Evolutionary conservation across 2,113 vertebrate species (phyloP).

Genomic region (Alouatta palliata): DNA sequence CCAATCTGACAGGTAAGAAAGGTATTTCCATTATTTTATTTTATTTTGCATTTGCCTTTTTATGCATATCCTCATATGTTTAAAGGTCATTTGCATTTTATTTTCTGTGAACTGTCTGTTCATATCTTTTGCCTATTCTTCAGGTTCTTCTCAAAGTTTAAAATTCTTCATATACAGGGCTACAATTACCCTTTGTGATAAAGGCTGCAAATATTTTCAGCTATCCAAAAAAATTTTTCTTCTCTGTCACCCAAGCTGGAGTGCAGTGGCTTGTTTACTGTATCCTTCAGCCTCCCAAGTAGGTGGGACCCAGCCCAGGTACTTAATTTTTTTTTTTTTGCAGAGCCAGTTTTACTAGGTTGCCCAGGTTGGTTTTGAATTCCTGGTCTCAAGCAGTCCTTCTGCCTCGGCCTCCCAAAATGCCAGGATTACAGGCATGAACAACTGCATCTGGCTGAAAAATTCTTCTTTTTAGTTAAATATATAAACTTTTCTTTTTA

Average conservation of each 20-base stretch:
- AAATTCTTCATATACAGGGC: background rate
- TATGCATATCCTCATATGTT: background rate
- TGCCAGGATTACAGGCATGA: too few species aligned
- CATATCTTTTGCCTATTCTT: background rate
- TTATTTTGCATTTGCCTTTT: background rate
- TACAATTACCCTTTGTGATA: background rate
- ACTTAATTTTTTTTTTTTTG: too few species aligned
- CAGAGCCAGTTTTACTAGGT: too few species aligned
- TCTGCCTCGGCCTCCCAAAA: too few species aligned
- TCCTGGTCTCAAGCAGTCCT: too few species aligned
- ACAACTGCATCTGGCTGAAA: background rate
- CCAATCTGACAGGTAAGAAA: background rate
- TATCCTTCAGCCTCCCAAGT: too few species aligned
- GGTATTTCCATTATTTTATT: background rate
- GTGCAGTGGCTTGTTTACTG: too few species aligned
- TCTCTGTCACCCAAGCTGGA: too few species aligned
- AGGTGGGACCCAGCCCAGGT: too few species aligned
- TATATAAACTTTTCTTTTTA: background rate
- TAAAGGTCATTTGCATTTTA: background rate
- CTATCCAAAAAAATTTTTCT: too few species aligned
- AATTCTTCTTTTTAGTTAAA: background rate
- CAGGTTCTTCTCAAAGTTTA: background rate
- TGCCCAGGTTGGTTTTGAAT: too few species aligned
- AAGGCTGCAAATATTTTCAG: slow-evolving; percentile 3
- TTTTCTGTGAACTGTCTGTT: background rate